Base-by-base conservation (phyloP, 2,797 vertebrate genomes). In the Leptoclinus maculatus region DNA sequence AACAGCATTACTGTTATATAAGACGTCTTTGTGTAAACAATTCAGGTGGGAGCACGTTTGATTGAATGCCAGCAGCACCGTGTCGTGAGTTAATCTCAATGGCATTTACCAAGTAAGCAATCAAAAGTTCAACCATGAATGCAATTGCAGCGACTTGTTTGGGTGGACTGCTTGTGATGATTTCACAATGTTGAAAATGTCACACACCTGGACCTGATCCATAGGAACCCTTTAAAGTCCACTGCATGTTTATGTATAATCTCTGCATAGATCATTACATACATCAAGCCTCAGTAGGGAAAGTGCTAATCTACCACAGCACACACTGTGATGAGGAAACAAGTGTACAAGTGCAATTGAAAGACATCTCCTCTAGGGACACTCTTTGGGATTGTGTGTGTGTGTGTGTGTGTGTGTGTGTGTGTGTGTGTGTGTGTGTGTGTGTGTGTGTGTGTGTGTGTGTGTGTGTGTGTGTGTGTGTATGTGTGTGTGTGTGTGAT, bases 241-340 rank as follows among this genome's bases (percentile, higher is more conserved):
- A 47, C 25, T 38, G 3, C 27, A 17, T 29, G 32, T 17, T 16
- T 17, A 8, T 17, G 17, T 34, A 58, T 34, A 8, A 11, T 58
- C 19, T 21, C 29, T 58, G 56, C 56, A 21, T 58, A 7, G 29
- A n/a, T n/a, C n/a, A 72, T 66, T 67, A 74, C 45, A 16, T 69
- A 32, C 29, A 32, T 32, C 34, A 5, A 74, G 29, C 32, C n/a
- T 36, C 10, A 11, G 41, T 29, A 21, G 36, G 64, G 39, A 29
- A 70, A 68, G 39, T 43, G 49, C 58, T 80, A 80, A 69, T 85
- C 79, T 77, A 47, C 66, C 64, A 57, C 41, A 75, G 49, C 67
- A 65, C 60, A 70, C 62, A 53, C 25, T 39, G n/a, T 63, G 54
- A 23, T 75, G 64, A 43, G 36, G 45, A 57, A 65, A 51, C 5